phyloP scores from a whole-genome alignment of 1,140 invertebrate genomes.

The Tetramorium parvispinum region DNA sequence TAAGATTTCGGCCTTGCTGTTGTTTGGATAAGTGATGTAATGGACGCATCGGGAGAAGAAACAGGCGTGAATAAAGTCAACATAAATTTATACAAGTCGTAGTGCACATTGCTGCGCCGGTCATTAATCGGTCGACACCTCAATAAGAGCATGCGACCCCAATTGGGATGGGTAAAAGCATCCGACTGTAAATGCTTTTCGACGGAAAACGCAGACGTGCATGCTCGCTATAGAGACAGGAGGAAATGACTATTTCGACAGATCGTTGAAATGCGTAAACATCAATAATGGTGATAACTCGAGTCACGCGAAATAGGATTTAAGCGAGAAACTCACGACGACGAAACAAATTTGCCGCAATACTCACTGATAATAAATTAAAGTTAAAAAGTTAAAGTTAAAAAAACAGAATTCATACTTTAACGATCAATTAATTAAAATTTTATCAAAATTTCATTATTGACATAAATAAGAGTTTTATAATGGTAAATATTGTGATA shows the following conservation, averaged over 20 bases:
- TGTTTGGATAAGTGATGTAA: constrained; percentile 49
- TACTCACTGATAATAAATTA: background rate
- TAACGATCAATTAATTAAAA: constrained; percentile 1
- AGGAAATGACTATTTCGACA: constrained; percentile 44
- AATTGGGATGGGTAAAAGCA: constrained; percentile 55
- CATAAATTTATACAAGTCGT: constrained; percentile 55
- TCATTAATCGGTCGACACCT: constrained; percentile 68
- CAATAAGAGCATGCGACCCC: constrained; percentile 45
- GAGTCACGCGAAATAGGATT: background rate
- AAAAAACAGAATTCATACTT: background rate
- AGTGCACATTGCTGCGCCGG: constrained; percentile 22
- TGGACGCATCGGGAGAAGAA: constrained; percentile 17
- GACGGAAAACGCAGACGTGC: background rate
- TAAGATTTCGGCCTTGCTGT: constrained; percentile 5
- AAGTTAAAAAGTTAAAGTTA: background rate
- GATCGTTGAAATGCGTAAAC: constrained; percentile 26
- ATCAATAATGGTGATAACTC: constrained; percentile 4
- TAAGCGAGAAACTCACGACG: background rate
- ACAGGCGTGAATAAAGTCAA: constrained; percentile 31
- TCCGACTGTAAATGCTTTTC: constrained; percentile 31
- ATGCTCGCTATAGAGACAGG: background rate
- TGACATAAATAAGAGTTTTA: background rate
- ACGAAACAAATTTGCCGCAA: background rate
- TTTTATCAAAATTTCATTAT: background rate
- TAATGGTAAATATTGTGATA: background rate